phyloP scores from a whole-genome alignment of 2,888 invertebrate genomes.

The Cyaniris semiargus region DNA sequence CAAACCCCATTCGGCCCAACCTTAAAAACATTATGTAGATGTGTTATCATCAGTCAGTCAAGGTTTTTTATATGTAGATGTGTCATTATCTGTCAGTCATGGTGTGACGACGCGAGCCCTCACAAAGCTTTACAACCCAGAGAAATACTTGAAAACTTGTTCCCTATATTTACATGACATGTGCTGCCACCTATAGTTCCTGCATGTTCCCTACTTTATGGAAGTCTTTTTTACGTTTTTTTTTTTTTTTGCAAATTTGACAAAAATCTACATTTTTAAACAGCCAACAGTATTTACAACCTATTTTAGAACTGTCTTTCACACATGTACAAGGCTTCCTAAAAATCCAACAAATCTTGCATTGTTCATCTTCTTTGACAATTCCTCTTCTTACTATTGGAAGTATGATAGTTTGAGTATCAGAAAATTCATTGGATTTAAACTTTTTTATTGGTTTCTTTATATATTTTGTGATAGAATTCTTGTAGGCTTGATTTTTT shows the following conservation, averaged over 20 bases:
- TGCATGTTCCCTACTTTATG: too few relatives aligned
- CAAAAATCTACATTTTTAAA: constrained; percentile 44
- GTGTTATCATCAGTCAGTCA: too few relatives aligned
- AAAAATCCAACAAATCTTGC: constrained; percentile 49
- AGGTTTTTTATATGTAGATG: too few relatives aligned
- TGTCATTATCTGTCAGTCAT: too few relatives aligned
- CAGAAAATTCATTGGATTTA: not conserved
- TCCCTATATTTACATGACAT: too few relatives aligned
- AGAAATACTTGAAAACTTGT: too few relatives aligned
- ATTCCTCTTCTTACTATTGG: not conserved
- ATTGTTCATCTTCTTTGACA: constrained; percentile 32
- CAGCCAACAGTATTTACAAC: constrained; percentile 55
- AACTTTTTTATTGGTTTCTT: not conserved
- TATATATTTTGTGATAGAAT: not conserved
- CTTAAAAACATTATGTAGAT: too few relatives aligned
- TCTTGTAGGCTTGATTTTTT: not conserved
- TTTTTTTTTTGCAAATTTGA: not conserved
- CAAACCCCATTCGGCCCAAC: too few relatives aligned
- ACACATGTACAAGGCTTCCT: constrained; percentile 40
- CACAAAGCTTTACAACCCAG: too few relatives aligned
- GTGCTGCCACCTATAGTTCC: too few relatives aligned
- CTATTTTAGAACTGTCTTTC: not conserved
- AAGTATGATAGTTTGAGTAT: not conserved
- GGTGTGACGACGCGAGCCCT: too few relatives aligned
- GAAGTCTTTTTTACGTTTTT: too few relatives aligned